Evolutionary conservation across 2,113 vertebrate species (phyloP), one percentile per base, ranked within the genome.

Genomic region (Cheilinus undulatus): DNA sequence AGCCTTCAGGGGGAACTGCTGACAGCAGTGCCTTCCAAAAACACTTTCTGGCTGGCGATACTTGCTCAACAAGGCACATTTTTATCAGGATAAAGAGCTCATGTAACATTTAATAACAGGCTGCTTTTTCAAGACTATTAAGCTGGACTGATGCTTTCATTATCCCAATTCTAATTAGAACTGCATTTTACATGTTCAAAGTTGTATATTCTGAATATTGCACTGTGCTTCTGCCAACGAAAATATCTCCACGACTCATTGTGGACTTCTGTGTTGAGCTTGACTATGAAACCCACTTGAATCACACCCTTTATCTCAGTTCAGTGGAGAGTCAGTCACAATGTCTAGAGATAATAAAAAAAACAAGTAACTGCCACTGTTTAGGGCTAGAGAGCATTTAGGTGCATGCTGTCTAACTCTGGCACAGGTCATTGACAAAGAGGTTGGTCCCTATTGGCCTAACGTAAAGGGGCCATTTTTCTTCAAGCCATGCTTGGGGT

Each of bases 1-100:
- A 76, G 56, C 22, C 63, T 53, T 71, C 15, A 45, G 63, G 46
- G 23, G 5, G 15, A 70, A 69, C 57, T 62, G 87, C 87, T 86
- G 83, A 87, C 65, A 17, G 62, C 14, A 27, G 22, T 34, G 46
- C 38, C 40, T 20, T 51, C 61, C 57, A 78, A 66, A 73, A 76
- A 73, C 61, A 43, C 26, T 81, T 72, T 75, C 60, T 69, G 40
- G 62, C 63, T 12, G 40, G 28, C 59, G 50, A 24, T 54, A n/a
- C 59, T 61, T 69, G 48, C 66, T 64, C 43, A 64, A 67, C 76
- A 71, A 32, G 63, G 27, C 72, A 10, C 7, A 52, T 45, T 62
- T 68, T 32, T 64, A 69, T 15, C 64, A 71, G 84, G 70, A 80
- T 67, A 59, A 61, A 65, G 30, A 76, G 53, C 12, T 36, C n/a